Evolutionary conservation across 2,888 invertebrate genomes (phyloP).

Genomic region (Parelbella ahira): DNA sequence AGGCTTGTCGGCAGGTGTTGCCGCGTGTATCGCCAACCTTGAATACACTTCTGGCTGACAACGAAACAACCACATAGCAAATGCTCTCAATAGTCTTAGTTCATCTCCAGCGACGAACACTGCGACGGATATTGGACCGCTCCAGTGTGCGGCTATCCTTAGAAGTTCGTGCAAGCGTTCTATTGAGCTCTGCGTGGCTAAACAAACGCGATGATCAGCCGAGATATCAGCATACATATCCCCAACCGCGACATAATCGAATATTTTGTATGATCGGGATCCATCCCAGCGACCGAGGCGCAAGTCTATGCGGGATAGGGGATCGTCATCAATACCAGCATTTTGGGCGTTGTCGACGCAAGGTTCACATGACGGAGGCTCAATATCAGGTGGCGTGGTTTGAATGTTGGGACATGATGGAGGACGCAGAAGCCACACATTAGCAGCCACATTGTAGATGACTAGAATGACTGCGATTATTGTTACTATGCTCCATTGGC

Average conservation of each 20-base stretch:
- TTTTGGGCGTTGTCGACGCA: conserved; percentile 53
- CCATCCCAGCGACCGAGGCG: conserved; percentile 88
- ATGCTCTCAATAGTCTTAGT: conserved; percentile 85
- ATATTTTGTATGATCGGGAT: conserved; percentile 84
- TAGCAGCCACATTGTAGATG: conserved; percentile 73
- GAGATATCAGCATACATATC: conserved; percentile 82
- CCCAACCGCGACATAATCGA: conserved; percentile 87
- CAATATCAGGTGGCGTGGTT: conserved; percentile 40
- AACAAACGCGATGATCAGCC: conserved; percentile 82
- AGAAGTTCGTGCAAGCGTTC: conserved; percentile 89
- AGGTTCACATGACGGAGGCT: conserved; percentile 59
- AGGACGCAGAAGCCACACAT: conserved; percentile 63
- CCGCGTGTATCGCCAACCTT: conserved; percentile 87
- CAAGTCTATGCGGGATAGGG: conserved; percentile 82
- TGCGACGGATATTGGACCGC: conserved; percentile 91
- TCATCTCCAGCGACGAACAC: conserved; percentile 91
- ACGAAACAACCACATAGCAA: conserved; percentile 86
- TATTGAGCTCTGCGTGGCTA: conserved; percentile 93
- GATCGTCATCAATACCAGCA: conserved; percentile 57
- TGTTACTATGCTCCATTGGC: conserved; percentile 85
- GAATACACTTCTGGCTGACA: conserved; percentile 88
- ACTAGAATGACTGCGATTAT: conserved; percentile 83
- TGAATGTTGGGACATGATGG: conserved; percentile 46
- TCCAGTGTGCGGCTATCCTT: conserved; percentile 90
- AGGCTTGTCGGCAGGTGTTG: conserved; percentile 83